phyloP scores from a whole-genome alignment of 2,797 vertebrate species.

The Coregonus ussuriensis region DNA sequence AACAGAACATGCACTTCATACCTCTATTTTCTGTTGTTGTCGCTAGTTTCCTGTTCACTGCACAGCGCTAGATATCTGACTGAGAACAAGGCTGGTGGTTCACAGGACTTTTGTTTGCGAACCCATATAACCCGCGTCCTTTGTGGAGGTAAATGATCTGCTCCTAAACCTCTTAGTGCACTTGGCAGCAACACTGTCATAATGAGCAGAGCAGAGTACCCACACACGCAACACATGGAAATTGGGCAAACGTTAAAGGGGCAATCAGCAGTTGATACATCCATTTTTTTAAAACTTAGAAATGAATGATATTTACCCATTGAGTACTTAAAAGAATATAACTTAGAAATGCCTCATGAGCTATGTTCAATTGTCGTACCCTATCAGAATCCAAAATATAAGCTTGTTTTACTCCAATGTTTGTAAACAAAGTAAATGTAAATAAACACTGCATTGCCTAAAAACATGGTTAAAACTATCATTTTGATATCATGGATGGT shows the following conservation, averaged over 20 bases:
- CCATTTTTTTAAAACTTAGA: no score
- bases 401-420: no score
- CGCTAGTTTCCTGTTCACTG: background rate
- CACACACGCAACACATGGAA: conserved; percentile 10
- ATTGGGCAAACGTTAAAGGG: conserved; percentile 54
- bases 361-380: no score
- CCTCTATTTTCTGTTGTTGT: conserved; percentile 29
- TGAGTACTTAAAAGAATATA: no score
- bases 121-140: conserved; percentile 17
- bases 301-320: no score
- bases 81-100: background rate
- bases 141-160: conserved; percentile 29
- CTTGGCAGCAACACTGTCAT: background rate
- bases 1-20: conserved; percentile 20
- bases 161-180: conserved; percentile 34
- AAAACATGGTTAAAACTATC: no score
- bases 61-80: background rate
- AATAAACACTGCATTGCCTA: no score
- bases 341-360: no score
- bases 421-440: no score
- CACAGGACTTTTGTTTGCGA: conserved; percentile 6
- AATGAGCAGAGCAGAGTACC: background rate
- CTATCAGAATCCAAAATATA: no score
- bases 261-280: no score
- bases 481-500: no score